Evolutionary conservation across 2,113 vertebrate species (phyloP).

Genomic region (Axis porcinus): DNA sequence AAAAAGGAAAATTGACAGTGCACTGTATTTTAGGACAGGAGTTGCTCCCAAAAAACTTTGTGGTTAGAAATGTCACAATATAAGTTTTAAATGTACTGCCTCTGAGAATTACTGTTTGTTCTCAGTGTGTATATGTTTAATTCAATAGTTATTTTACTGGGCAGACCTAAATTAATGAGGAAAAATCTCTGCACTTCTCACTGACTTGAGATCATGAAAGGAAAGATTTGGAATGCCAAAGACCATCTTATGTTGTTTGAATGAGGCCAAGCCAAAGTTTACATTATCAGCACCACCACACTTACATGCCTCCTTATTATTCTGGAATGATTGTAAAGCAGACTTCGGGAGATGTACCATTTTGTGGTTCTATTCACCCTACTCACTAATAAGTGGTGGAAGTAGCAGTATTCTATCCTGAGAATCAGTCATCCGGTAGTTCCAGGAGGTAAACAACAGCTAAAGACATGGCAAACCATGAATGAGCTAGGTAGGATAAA

Average conservation of each 20-base stretch:
- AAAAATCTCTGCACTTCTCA: neutral
- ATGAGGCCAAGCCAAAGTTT: no score
- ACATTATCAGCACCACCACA: neutral
- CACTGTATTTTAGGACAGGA: neutral
- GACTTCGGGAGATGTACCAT: neutral
- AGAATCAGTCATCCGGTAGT: neutral
- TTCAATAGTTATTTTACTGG: neutral
- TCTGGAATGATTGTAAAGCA: neutral
- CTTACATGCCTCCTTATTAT: neutral
- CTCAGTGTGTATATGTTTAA: neutral
- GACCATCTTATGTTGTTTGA: neutral
- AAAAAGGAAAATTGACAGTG: neutral
- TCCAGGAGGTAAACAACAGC: neutral
- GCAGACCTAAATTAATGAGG: neutral
- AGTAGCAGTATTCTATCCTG: neutral
- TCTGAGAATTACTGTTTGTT: neutral
- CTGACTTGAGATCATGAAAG: neutral
- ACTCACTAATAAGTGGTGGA: neutral
- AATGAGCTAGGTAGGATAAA: neutral
- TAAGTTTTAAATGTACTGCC: neutral
- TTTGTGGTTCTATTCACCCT: neutral
- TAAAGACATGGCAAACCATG: neutral
- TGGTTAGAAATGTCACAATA: neutral
- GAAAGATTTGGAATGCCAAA: neutral
- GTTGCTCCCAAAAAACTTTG: neutral